Conservation (phyloP, 2,888 invertebrate species). For the Acronicta psi region DNA sequence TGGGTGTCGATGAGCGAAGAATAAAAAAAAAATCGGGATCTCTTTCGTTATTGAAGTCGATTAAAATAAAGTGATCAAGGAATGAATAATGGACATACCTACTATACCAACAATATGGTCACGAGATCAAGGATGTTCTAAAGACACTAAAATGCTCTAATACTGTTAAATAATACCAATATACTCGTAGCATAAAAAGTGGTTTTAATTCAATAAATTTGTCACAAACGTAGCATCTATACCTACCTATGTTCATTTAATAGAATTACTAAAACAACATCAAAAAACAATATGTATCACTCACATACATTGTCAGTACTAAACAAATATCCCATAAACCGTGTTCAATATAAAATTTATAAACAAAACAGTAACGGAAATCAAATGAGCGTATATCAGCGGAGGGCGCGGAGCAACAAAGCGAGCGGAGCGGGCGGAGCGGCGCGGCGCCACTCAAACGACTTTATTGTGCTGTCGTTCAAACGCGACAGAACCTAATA, state of each 20-base stretch:
- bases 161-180: no score
- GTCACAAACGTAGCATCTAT: no score
- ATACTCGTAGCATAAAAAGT: no score
- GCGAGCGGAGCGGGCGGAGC: constrained; percentile 49
- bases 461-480: constrained; percentile 87
- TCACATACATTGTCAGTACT: constrained; percentile 40
- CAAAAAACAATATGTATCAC: constrained; percentile 47
- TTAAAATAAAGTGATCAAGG: no score
- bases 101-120: no score
- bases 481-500: constrained; percentile 87
- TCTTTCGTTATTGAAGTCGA: no score
- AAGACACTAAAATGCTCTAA: no score
- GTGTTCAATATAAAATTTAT: constrained; percentile 53
- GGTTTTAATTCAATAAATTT: no score
- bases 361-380: constrained; percentile 66
- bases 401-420: constrained; percentile 59
- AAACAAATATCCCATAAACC: constrained; percentile 45
- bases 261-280: constrained; percentile 10
- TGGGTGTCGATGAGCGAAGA: no score
- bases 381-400: constrained; percentile 72
- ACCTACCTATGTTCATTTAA: not conserved
- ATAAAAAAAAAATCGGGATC: no score
- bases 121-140: no score
- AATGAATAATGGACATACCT: no score
- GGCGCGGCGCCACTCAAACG: constrained; percentile 74